Base-by-base conservation (phyloP, 53 echinoderm and acorn worm species). In the Temnopleurus reevesii region DNA sequence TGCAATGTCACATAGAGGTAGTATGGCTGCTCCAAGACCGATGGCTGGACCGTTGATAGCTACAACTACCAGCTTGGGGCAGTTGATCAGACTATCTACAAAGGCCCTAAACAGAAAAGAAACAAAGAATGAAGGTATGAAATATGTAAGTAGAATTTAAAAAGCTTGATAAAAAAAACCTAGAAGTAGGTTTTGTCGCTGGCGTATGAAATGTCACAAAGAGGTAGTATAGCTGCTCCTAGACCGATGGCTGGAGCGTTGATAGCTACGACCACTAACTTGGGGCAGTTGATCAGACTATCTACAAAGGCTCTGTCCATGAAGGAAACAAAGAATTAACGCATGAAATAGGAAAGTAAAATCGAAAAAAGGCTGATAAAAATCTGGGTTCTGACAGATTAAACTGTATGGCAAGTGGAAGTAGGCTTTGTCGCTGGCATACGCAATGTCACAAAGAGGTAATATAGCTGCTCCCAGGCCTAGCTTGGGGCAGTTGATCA, bases 181-280 rank as follows among this genome's bases (percentile, higher is more conserved):
- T 94, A 93, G 91, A 98, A 98, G 90, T 93, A 92, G 58, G 98
- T 94, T 89, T 98, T 98, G 90, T 98, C 98, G 83, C 96, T 96
- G 90, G 96, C 96, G 91, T 98, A 98, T 33, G 96, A 94, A 28
- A 98, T 88, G 80, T 98, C 98, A 81, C 96, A 98, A 59, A 98
- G 91, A 49, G 98, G 98, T 59, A 98, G 93, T 17, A 98, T 93
- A 38, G 98, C 94, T 34, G 95, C 96, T 12, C 98, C 98, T 2
- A 98, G 89, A 26, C 98, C 98, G n/a, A n/a, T n/a, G n/a, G n/a
- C n/a, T n/a, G n/a, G n/a, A n/a, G n/a, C n/a, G n/a, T n/a, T n/a
- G n/a, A n/a, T n/a, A n/a, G n/a, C n/a, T n/a, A n/a, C n/a, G n/a
- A n/a, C n/a, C n/a, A n/a, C n/a, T 15, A 98, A 53, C 84, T 97